phyloP scores from a whole-genome alignment of 2,113 vertebrate genomes.

The Chionomys nivalis region DNA sequence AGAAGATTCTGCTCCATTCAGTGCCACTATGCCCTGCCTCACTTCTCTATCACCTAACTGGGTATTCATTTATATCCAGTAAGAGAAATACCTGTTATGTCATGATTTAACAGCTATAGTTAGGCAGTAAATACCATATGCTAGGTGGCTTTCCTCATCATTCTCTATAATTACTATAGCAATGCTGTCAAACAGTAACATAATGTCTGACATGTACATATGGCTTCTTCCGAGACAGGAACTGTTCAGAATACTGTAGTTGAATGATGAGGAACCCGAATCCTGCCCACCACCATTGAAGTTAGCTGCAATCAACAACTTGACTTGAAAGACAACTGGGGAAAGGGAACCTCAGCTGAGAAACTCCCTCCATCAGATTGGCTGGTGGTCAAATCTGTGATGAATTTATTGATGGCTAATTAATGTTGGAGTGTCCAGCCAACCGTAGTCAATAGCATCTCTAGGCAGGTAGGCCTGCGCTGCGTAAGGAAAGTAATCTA shows the following conservation, averaged over 20 bases:
- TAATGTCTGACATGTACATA: constrained; percentile 20
- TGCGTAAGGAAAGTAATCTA: too few species aligned
- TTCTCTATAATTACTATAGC: constrained; percentile 34
- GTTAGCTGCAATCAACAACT: background rate
- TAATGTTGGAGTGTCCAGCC: background rate
- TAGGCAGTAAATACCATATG: background rate
- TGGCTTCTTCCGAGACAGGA: background rate
- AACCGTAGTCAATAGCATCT: background rate
- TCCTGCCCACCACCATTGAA: background rate
- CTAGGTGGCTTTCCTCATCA: background rate
- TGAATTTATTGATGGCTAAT: too few species aligned
- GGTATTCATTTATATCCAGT: background rate
- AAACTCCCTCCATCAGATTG: background rate
- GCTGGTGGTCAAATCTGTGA: background rate
- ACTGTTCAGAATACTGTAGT: background rate
- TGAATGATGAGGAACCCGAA: background rate
- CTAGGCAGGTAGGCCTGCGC: background rate
- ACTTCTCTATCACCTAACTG: background rate
- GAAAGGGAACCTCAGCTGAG: background rate
- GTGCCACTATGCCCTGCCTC: background rate
- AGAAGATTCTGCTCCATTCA: background rate
- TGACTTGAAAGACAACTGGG: background rate
- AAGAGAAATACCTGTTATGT: background rate
- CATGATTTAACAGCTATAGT: constrained; percentile 31
- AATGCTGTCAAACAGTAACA: background rate